Conservation (phyloP, 2,888 invertebrate genomes). For the Perizoma flavofasciatum region DNA sequence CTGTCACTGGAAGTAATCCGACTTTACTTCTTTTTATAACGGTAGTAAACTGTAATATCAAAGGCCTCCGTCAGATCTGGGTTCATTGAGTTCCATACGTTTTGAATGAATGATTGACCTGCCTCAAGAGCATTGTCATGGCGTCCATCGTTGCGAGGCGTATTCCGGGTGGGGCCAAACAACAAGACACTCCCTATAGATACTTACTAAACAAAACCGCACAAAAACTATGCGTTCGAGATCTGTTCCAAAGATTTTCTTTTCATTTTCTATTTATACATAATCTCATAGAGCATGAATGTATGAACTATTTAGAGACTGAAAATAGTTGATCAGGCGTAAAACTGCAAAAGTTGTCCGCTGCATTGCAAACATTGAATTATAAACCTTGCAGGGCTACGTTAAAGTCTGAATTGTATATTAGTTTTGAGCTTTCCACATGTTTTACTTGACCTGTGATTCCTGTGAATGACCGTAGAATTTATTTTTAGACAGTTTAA, state of each 20-base stretch:
- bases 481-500: conserved; percentile 43
- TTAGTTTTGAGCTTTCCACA: conserved; percentile 19
- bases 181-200: conserved; percentile 19
- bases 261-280: no score
- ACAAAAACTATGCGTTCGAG: background rate
- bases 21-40: no score
- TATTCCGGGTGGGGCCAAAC: conserved; percentile 27
- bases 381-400: conserved; percentile 12
- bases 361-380: conserved; percentile 9
- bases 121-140: conserved; percentile 28
- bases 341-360: conserved; percentile 25
- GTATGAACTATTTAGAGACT: conserved; percentile 14
- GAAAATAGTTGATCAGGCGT: conserved; percentile 25
- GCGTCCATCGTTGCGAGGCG: conserved; percentile 19
- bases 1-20: no score
- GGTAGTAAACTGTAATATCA: no score
- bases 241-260: no score
- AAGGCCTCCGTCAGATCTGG: background rate
- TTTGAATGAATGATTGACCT: conserved; percentile 28
- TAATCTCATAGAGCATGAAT: conserved; percentile 2
- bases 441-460: conserved; percentile 39
- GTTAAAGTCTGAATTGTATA: conserved; percentile 18
- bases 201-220: conserved; percentile 3
- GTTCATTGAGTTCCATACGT: conserved; percentile 6
- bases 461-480: conserved; percentile 43